Conservation (phyloP, 2,797 vertebrate species). For the Sylvilagus floridanus region DNA sequence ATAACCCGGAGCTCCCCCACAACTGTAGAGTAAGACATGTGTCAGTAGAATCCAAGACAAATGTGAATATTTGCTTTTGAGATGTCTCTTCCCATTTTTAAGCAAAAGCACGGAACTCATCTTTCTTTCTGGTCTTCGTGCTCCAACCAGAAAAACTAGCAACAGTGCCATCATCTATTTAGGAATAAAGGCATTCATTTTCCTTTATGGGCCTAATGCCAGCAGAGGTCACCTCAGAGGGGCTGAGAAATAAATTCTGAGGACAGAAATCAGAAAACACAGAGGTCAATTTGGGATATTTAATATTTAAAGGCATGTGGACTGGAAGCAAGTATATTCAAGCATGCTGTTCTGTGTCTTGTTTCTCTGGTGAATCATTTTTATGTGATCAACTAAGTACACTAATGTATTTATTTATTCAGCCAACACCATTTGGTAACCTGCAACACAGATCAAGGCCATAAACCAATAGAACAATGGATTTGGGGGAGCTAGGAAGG, state of each 20-base stretch:
- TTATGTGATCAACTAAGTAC: background rate
- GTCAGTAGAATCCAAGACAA: slow-evolving; percentile 60
- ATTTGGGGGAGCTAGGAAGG: too few relatives aligned
- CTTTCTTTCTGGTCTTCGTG: background rate
- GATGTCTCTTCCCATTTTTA: slow-evolving; percentile 24
- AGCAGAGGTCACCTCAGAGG: slow-evolving; percentile 8
- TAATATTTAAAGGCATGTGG: slow-evolving; percentile 69
- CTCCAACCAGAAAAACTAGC: background rate
- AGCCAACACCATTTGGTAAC: background rate
- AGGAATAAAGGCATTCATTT: slow-evolving; percentile 48
- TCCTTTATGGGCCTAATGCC: slow-evolving; percentile 37
- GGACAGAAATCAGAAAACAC: slow-evolving; percentile 47
- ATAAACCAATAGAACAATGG: background rate
- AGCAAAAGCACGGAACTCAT: accelerated
- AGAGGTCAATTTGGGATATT: slow-evolving; percentile 49
- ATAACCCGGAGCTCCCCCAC: background rate
- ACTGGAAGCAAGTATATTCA: slow-evolving; percentile 13
- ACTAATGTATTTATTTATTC: background rate
- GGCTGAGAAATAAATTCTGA: slow-evolving; percentile 60
- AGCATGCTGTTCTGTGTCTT: background rate
- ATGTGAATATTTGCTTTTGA: slow-evolving; percentile 69
- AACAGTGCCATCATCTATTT: slow-evolving; percentile 56
- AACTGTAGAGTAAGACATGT: slow-evolving; percentile 59
- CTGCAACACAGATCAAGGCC: background rate
- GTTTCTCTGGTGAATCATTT: background rate